Evolutionary conservation across 2,797 vertebrate genomes (phyloP).

Genomic region (Rhabdomys pumilio): DNA sequence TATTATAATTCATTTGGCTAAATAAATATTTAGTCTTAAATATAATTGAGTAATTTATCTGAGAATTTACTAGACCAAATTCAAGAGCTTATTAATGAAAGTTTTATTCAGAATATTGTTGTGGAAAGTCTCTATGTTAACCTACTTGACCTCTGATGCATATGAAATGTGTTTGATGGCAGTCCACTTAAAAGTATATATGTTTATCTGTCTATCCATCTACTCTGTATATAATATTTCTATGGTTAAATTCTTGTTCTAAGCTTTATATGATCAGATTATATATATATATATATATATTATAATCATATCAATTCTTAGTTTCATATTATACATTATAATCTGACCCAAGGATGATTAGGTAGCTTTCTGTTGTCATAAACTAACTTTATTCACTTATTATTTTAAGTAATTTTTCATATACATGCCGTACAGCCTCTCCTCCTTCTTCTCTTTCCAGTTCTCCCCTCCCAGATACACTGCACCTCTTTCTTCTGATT

Average conservation of each 20-base stretch:
- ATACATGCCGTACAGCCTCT: background rate
- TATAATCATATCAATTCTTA: background rate
- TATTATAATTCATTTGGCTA: background rate
- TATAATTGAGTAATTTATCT: constrained; percentile 33
- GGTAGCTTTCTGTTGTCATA: background rate
- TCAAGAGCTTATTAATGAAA: background rate
- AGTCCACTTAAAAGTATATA: background rate
- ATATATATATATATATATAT: background rate
- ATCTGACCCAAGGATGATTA: background rate
- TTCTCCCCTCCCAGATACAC: background rate
- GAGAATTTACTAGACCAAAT: background rate
- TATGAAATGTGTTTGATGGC: background rate
- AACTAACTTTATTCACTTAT: constrained; percentile 17
- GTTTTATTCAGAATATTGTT: background rate
- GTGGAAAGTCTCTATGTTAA: background rate
- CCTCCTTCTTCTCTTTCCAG: background rate
- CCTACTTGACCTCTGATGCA: background rate
- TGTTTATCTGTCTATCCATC: background rate
- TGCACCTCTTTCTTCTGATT: background rate
- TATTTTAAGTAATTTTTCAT: background rate
- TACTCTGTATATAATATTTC: background rate
- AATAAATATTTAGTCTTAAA: constrained; percentile 1
- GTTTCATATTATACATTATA: background rate
- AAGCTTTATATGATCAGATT: background rate
- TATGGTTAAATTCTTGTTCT: background rate